A percentile compares a stretch with the other conserved stretches of the same genome.
Conservation (phyloP, 1,140 invertebrate genomes). For the Probaryconus sp. region DNA sequence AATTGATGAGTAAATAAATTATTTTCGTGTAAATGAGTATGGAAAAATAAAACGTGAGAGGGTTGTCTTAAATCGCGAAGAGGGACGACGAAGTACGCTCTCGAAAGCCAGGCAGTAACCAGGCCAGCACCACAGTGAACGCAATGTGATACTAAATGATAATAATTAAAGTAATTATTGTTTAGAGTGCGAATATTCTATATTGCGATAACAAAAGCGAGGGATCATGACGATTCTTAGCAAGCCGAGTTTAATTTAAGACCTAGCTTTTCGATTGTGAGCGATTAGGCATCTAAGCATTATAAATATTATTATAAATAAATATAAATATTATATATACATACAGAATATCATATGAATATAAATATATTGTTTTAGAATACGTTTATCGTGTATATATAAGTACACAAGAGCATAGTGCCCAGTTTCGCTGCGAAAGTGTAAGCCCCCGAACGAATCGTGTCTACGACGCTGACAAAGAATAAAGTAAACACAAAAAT, state of each 20-base stretch:
- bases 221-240: conserved; percentile 62
- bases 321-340: conserved; percentile 15
- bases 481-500: conserved; percentile 39
- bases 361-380: conserved; percentile 59
- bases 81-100: conserved; percentile 63
- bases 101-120: conserved; percentile 72
- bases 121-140: conserved; percentile 77
- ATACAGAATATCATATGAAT: conserved; percentile 42
- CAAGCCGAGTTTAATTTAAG: conserved; percentile 54
- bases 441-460: conserved; percentile 16
- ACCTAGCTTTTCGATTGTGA: conserved; percentile 57
- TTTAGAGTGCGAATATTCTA: conserved; percentile 67
- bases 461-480: conserved; percentile 37
- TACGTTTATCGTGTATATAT: conserved; percentile 55
- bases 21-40: conserved; percentile 32
- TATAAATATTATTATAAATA: conserved; percentile 51
- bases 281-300: conserved; percentile 47
- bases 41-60: conserved; percentile 29
- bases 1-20: conserved; percentile 37
- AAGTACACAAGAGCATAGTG: conserved; percentile 54
- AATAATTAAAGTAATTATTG: conserved; percentile 78
- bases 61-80: conserved; percentile 40
- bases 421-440: conserved; percentile 42
- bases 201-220: conserved; percentile 60
- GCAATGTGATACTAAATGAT: conserved; percentile 79